phyloP scores from a whole-genome alignment of 2,113 vertebrate species.

The Paramormyrops kingsleyae region DNA sequence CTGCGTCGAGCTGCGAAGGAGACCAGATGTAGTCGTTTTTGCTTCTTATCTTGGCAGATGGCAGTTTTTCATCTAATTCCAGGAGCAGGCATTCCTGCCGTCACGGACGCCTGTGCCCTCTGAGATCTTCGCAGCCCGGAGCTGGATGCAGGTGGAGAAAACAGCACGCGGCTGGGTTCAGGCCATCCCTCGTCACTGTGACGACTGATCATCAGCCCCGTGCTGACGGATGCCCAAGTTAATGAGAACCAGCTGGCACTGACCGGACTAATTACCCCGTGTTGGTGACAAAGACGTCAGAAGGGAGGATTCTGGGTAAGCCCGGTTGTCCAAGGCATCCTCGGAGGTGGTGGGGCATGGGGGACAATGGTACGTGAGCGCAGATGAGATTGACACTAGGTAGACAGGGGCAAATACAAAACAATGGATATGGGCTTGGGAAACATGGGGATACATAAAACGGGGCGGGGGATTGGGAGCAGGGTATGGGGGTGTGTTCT shows the following conservation, averaged over 20 bases:
- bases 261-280: not conserved
- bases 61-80: slow-evolving; percentile 20
- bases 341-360: not conserved
- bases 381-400: not conserved
- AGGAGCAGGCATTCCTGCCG: not conserved
- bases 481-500: not conserved
- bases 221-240: not conserved
- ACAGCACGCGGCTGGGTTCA: not conserved
- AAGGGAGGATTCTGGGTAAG: not conserved
- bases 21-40: slow-evolving; percentile 16
- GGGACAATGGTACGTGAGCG: not conserved
- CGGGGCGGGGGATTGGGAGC: not conserved
- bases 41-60: slow-evolving; percentile 16
- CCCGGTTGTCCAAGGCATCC: not conserved
- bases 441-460: not conserved
- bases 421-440: not conserved
- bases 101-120: not conserved
- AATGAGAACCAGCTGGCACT: slow-evolving; percentile 7
- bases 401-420: not conserved
- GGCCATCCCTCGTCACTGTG: not conserved
- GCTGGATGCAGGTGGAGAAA: not conserved
- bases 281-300: not conserved
- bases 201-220: not conserved
- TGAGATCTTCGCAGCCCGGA: not conserved
- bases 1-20: slow-evolving; percentile 30